Evolutionary conservation across 2,113 vertebrate genomes (phyloP).

Genomic region (Phrynosoma platyrhinos): DNA sequence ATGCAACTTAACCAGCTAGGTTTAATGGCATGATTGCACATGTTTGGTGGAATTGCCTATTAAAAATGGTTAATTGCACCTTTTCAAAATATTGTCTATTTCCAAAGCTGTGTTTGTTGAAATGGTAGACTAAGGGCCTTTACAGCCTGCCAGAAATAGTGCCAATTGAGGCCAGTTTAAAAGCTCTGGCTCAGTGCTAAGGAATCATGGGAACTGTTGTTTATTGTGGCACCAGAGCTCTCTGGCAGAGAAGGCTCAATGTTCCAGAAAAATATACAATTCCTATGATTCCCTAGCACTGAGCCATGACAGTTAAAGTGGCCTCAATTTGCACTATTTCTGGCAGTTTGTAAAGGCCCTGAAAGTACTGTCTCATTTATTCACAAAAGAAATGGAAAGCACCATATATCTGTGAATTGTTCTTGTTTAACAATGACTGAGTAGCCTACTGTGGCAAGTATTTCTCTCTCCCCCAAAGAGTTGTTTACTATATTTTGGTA

Average conservation of each 20-base stretch:
- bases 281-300: too few relatives aligned
- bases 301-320: too few relatives aligned
- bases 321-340: too few relatives aligned
- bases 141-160: too few relatives aligned
- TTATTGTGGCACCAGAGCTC: too few relatives aligned
- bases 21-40: neutral
- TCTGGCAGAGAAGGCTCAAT: too few relatives aligned
- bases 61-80: neutral
- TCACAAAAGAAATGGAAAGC: neutral
- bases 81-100: neutral
- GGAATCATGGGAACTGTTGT: too few relatives aligned
- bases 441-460: neutral
- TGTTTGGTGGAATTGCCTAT: neutral
- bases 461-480: neutral
- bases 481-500: neutral
- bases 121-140: neutral
- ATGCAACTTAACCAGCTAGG: too few relatives aligned
- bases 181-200: too few relatives aligned
- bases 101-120: neutral
- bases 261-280: too few relatives aligned
- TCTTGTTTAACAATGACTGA: neutral
- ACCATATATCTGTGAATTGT: neutral
- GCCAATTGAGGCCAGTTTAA: too few relatives aligned
- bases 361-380: neutral
- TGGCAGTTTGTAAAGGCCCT: neutral